phyloP scores from a whole-genome alignment of 2,797 vertebrate species.

The Chloroceryle inda region DNA sequence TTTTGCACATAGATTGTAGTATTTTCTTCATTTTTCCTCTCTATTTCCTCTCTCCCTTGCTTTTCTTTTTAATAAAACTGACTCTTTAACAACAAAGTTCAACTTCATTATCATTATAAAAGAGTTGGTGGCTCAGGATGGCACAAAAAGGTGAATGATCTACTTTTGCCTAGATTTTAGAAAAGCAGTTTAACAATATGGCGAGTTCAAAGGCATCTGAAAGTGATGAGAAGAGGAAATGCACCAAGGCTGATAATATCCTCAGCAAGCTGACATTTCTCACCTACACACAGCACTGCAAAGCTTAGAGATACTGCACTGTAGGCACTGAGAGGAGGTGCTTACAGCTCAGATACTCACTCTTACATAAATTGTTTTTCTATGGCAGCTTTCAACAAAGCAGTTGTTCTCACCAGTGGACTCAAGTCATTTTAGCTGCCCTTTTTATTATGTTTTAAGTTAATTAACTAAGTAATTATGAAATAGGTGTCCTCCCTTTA shows the following conservation, averaged over 20 bases:
- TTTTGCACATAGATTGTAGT: not conserved
- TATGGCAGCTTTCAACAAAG: not conserved
- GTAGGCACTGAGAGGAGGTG: not conserved
- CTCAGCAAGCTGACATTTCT: not conserved
- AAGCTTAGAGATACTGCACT: not conserved
- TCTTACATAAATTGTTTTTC: not conserved
- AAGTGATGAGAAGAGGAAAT: not conserved
- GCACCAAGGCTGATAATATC: not conserved
- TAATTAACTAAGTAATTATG: not conserved
- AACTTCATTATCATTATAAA: not conserved
- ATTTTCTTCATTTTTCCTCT: not conserved
- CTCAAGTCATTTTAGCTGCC: not conserved
- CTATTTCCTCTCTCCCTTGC: not conserved
- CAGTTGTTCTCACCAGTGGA: not conserved
- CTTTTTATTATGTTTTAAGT: not conserved
- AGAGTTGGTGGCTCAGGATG: not conserved
- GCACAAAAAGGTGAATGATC: not conserved
- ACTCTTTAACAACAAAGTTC: not conserved
- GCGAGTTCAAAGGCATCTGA: not conserved
- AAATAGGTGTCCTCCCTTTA: not conserved
- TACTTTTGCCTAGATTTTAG: not conserved
- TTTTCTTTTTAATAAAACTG: not conserved
- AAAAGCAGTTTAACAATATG: not conserved
- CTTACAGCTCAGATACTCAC: not conserved
- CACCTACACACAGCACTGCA: not conserved